Percentiles rank a stretch among this genome's conserved stretches.
Evolutionary conservation across 2,797 vertebrate species (phyloP).

Genomic region (Anguilla pacifica): DNA sequence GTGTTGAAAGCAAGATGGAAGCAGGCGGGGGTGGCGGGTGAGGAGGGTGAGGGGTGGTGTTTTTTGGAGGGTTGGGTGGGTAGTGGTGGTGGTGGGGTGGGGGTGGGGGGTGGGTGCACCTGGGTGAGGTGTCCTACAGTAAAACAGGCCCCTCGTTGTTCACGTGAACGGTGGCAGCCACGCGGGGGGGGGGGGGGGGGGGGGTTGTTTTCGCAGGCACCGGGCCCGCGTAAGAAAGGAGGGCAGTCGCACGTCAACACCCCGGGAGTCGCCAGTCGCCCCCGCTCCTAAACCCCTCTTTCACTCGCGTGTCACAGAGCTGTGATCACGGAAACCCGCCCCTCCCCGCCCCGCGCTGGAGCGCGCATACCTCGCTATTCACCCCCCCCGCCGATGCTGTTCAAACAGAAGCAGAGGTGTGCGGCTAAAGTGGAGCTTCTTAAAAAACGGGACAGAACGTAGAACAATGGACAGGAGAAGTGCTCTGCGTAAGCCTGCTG

Average conservation of each 20-base stretch:
- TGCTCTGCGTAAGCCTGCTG: slow-evolving; percentile 16
- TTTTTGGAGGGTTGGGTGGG: not conserved
- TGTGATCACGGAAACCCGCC: slow-evolving; percentile 34
- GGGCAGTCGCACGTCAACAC: slow-evolving; percentile 53
- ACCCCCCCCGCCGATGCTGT: slow-evolving; percentile 35
- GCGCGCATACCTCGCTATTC: slow-evolving; percentile 29
- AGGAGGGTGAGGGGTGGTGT: not conserved
- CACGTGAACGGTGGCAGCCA: slow-evolving; percentile 20
- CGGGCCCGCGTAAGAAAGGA: slow-evolving; percentile 41
- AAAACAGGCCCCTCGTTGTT: slow-evolving; percentile 31
- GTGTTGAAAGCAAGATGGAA: not conserved
- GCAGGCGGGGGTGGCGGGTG: not conserved
- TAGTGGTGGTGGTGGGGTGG: not conserved
- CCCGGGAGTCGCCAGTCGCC: slow-evolving; percentile 31
- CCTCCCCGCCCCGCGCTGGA: slow-evolving; percentile 11
- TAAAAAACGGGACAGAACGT: slow-evolving; percentile 23
- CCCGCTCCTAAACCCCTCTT: slow-evolving; percentile 54
- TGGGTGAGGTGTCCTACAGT: not conserved
- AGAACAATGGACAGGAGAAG: not conserved
- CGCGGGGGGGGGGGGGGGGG: no score
- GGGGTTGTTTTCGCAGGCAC: slow-evolving; percentile 32
- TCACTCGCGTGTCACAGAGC: slow-evolving; percentile 54
- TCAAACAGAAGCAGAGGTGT: slow-evolving; percentile 40
- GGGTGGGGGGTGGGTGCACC: not conserved
- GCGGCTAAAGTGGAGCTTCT: slow-evolving; percentile 31